These are phyloP conservation scores for Conus ventricosus DNA, from an alignment of 1,140 invertebrate species.

Conservation along the genomic window DNA sequence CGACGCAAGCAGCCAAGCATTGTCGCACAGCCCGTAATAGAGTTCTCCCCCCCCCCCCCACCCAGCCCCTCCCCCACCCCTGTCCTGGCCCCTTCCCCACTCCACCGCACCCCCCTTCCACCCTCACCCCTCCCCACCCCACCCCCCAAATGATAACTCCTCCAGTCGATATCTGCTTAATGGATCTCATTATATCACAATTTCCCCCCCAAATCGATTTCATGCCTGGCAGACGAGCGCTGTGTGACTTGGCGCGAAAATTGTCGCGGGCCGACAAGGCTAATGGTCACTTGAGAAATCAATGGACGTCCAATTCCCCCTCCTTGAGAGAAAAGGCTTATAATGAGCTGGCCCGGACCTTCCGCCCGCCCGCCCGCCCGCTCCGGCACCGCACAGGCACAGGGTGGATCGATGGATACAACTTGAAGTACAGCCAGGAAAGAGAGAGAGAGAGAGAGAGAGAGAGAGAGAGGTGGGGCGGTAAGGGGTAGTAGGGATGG, in stretches of 20 bases:
- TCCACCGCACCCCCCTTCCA: background rate
- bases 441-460: too few relatives aligned
- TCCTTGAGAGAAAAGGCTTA: conserved; percentile 36
- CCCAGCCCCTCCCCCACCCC: too few relatives aligned
- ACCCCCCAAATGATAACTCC: conserved; percentile 31
- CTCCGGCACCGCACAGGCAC: background rate
- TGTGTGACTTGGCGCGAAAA: conserved; percentile 39
- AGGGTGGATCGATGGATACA: background rate
- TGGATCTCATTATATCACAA: conserved; percentile 41
- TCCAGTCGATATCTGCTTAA: conserved; percentile 33
- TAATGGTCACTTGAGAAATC: conserved; percentile 35
- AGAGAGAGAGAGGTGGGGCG: background rate
- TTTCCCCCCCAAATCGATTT: conserved; percentile 36
- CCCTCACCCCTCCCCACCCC: background rate
- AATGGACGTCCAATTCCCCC: conserved; percentile 34
- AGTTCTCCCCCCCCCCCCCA: background rate
- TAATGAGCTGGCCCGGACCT: conserved; percentile 33
- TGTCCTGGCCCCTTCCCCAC: too few relatives aligned
- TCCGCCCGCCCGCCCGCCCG: background rate
- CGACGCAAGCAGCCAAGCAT: background rate
- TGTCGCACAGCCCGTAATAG: conserved; percentile 8
- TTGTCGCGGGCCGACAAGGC: conserved; percentile 34
- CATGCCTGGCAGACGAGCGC: conserved; percentile 30
- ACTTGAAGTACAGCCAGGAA: too few relatives aligned
- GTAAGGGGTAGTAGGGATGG: background rate